These are phyloP conservation scores for Heliconius eleuchia DNA, from an alignment of 1,140 invertebrate species.

Conservation along the genomic window DNA sequence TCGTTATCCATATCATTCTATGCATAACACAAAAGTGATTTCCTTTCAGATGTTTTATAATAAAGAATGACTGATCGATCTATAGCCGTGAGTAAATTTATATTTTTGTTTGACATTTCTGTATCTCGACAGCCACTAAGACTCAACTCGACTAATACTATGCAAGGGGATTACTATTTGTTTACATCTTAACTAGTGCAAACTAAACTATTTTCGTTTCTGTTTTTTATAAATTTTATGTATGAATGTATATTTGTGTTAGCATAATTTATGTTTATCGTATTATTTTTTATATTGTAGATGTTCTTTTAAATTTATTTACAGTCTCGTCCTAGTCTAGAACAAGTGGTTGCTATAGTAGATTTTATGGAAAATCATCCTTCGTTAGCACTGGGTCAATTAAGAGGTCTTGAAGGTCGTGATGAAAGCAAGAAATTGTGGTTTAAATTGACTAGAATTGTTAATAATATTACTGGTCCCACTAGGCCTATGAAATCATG, in stretches of 20 bases:
- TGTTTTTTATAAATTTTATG: neutral
- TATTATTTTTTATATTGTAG: neutral
- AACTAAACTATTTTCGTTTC: neutral
- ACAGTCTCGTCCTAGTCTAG: slow-evolving; percentile 68
- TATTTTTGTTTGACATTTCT: slow-evolving; percentile 20
- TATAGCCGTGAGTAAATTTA: slow-evolving; percentile 58
- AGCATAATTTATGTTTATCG: neutral
- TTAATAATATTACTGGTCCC: slow-evolving; percentile 65
- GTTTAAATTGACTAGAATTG: slow-evolving; percentile 61
- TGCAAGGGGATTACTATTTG: neutral
- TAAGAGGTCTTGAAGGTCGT: slow-evolving; percentile 66
- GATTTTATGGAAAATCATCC: slow-evolving; percentile 75
- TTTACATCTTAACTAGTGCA: neutral
- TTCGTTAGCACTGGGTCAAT: slow-evolving; percentile 57
- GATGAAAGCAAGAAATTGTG: slow-evolving; percentile 71
- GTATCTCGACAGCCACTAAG: slow-evolving; percentile 43
- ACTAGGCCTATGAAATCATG: slow-evolving; percentile 72
- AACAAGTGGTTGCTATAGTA: slow-evolving; percentile 70
- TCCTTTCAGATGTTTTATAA: slow-evolving; percentile 18
- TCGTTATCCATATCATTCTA: neutral
- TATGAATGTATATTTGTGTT: neutral
- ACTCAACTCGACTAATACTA: slow-evolving; percentile 41
- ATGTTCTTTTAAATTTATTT: slow-evolving; percentile 23
- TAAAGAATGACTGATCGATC: slow-evolving; percentile 61
- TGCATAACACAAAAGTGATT: neutral